Conservation (phyloP, 2,113 vertebrate genomes). For the Barnardius zonarius region DNA sequence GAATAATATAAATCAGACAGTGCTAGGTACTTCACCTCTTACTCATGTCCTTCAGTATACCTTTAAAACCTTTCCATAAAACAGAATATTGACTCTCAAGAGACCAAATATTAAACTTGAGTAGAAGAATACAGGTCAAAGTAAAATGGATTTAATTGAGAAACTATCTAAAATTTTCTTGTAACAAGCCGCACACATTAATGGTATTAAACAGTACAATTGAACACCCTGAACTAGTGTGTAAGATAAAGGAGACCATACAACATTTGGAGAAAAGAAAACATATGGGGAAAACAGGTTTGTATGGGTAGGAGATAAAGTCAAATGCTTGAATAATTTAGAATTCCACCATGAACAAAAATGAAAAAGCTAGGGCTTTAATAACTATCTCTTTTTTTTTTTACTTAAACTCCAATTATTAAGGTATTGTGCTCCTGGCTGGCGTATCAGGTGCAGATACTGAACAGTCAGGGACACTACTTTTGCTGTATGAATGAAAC, state of each 20-base stretch:
- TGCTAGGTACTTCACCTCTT: neutral
- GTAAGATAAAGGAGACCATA: neutral
- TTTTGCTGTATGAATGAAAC: neutral
- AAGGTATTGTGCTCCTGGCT: neutral
- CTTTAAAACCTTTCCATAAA: neutral
- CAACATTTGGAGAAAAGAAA: neutral
- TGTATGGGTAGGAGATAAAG: neutral
- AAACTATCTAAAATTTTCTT: neutral
- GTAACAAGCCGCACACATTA: neutral
- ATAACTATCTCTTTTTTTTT: neutral
- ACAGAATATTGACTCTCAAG: neutral
- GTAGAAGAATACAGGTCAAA: neutral
- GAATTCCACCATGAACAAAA: neutral
- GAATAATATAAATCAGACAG: neutral
- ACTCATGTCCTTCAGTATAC: neutral
- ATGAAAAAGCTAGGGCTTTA: neutral
- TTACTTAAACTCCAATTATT: neutral
- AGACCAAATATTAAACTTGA: neutral
- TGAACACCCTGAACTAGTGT: neutral
- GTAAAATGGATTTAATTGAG: neutral
- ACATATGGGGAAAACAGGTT: neutral
- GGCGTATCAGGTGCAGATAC: neutral
- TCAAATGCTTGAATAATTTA: conserved; percentile 17
- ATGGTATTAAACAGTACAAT: neutral
- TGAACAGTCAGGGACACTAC: neutral